Evolutionary conservation across 2,888 invertebrate species (phyloP).

Genomic region (Drosophila parthenogenetica): DNA sequence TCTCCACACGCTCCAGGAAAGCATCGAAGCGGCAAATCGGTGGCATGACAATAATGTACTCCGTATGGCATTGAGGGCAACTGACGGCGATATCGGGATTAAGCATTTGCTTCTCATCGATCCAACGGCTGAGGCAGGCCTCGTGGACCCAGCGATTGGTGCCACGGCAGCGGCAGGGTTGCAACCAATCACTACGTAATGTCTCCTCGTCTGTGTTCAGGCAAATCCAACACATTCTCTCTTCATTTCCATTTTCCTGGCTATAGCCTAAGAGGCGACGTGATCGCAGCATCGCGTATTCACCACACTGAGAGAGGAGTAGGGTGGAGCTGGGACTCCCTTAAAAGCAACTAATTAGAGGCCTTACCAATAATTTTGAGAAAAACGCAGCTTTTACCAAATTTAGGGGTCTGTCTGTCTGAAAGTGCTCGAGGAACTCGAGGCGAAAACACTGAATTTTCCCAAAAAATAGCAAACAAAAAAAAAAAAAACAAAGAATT

Average conservation of each 20-base stretch:
- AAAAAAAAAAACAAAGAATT: no score
- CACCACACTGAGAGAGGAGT: no score
- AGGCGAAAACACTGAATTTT: constrained; percentile 14
- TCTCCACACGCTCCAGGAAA: constrained; percentile 45
- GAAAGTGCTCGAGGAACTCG: not conserved
- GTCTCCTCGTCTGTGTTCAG: constrained; percentile 50
- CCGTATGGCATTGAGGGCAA: constrained; percentile 60
- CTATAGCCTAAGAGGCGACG: constrained; percentile 21
- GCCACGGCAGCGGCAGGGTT: constrained; percentile 71
- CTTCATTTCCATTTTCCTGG: constrained; percentile 6
- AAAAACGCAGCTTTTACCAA: constrained; percentile 19
- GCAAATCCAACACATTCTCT: constrained; percentile 70
- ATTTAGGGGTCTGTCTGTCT: constrained; percentile 17
- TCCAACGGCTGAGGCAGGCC: constrained; percentile 65
- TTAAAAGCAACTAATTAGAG: no score
- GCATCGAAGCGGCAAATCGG: constrained; percentile 51
- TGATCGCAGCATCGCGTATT: constrained; percentile 23
- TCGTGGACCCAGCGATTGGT: constrained; percentile 68
- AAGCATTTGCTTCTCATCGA: constrained; percentile 49
- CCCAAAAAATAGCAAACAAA: not conserved
- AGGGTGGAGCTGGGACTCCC: no score
- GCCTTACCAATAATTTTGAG: constrained; percentile 37
- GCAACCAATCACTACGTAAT: constrained; percentile 50
- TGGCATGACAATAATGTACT: constrained; percentile 62
- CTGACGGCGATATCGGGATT: constrained; percentile 40